phyloP scores from a whole-genome alignment of 2,888 invertebrate species.

The Clepsis dumicolana region DNA sequence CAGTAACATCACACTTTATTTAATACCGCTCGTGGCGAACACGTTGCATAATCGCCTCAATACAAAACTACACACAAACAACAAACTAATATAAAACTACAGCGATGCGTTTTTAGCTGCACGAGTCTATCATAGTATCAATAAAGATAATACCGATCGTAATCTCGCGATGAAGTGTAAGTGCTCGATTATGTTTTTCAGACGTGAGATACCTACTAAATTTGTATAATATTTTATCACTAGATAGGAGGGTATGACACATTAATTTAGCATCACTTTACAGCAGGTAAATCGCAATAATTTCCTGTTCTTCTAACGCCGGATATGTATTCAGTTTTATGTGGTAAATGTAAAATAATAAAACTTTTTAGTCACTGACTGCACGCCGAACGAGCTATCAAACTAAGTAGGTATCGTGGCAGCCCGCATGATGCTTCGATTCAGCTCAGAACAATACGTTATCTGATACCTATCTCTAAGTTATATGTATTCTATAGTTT shows the following conservation, averaged over 20 bases:
- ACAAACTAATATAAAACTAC: too few relatives aligned
- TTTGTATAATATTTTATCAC: background rate
- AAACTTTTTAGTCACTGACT: background rate
- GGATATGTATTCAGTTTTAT: background rate
- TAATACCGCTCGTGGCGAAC: too few relatives aligned
- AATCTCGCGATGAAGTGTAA: constrained; percentile 11
- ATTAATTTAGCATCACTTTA: background rate
- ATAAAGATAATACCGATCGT: constrained; percentile 7
- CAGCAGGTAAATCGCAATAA: background rate
- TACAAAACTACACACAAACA: too few relatives aligned
- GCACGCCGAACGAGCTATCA: background rate
- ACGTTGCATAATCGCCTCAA: too few relatives aligned
- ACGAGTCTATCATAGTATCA: background rate
- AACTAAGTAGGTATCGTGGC: constrained; percentile 12
- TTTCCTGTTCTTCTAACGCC: constrained; percentile 1
- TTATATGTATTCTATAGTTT: constrained; percentile 11
- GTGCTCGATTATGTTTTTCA: constrained; percentile 2
- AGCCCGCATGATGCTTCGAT: constrained; percentile 31
- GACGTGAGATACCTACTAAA: constrained; percentile 3
- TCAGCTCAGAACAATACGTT: constrained; percentile 29
- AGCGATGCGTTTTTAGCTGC: constrained; percentile 5
- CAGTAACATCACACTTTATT: too few relatives aligned
- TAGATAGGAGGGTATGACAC: background rate
- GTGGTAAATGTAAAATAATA: background rate
- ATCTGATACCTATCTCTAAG: constrained; percentile 27